Evolutionary conservation across 2,797 vertebrate genomes (phyloP), one percentile per base, ranked within the genome.

Genomic region (Toxotes lorentzi): DNA sequence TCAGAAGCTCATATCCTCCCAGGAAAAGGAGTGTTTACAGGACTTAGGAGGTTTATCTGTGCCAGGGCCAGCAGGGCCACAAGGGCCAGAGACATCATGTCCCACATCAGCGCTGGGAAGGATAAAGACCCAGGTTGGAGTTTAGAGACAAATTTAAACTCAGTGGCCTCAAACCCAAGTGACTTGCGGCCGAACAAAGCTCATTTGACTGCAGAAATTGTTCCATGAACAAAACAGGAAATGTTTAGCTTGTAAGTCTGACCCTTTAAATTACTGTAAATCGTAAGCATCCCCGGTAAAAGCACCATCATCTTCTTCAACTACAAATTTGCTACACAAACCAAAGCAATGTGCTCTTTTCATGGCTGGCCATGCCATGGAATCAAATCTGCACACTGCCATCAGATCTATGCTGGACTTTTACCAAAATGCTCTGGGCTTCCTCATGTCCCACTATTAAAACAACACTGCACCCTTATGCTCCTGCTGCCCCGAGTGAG

Each of bases 1-100:
- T 88, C 74, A 5, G 67, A 83, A 73, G 72, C 79, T 92, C 86
- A 90, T 90, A 90, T 93, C 91, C 89, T 93, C 84, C 58, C 89
- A 92, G 92, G 91, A 93, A 89, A 87, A 80, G 82, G 74, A 82
- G 64, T 91, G 88, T 92, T 92, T 91, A 84, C 62, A 72, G 69
- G 86, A 76, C 74, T 90, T 71, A 67, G 76, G 47, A 40, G 82
- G 83, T 86, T 91, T 89, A 92, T 92, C 90, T 88, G 83, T 79
- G 79, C 72, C 82, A 79, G 70, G 63, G 70, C 60, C 64, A 32
- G 59, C 30, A 53, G 79, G 83, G 79, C 77, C 78, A 73, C 53
- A 0, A 70, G 76, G 76, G 78, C 76, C 70, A 57, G 61, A 85
- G 74, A 82, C 70, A 76, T 68, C 47, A 43, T 0, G 78, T 80